phyloP scores from a whole-genome alignment of 2,797 vertebrate species.

The Sitta carolinensis region DNA sequence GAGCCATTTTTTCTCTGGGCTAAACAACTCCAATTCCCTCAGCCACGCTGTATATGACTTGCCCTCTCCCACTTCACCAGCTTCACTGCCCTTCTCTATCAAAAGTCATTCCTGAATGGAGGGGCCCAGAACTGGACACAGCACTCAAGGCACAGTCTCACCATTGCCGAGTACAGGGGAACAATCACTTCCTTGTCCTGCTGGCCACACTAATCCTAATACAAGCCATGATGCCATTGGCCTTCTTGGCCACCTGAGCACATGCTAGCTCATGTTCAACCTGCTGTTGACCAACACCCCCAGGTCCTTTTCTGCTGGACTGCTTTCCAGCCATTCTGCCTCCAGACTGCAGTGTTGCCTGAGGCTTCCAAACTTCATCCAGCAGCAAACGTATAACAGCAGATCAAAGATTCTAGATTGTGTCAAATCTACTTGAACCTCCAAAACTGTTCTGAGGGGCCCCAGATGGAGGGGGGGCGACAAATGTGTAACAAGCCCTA shows the following conservation, averaged over 20 bases:
- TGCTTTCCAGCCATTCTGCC: background rate
- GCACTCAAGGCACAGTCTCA: background rate
- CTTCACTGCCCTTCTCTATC: background rate
- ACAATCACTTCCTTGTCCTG: background rate
- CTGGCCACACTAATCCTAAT: background rate
- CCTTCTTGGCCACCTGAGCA: background rate
- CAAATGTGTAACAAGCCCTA: background rate
- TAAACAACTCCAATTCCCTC: background rate
- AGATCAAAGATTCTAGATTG: background rate
- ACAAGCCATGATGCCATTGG: background rate
- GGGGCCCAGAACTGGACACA: background rate
- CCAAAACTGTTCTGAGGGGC: background rate
- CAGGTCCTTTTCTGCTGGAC: background rate
- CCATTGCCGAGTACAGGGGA: background rate
- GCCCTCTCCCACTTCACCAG: background rate
- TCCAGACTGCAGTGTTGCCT: background rate
- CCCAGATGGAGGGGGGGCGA: background rate
- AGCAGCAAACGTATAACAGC: background rate
- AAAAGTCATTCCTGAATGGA: background rate
- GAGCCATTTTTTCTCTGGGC: background rate
- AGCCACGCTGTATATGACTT: background rate
- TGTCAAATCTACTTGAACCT: slow-evolving; percentile 38
- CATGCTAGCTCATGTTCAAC: background rate
- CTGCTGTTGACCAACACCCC: background rate
- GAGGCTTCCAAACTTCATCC: background rate